Percentiles rank a stretch among this genome's conserved stretches.
phyloP scores from a whole-genome alignment of 1,140 invertebrate genomes.

The Pseudomyrmex flavicornis region DNA sequence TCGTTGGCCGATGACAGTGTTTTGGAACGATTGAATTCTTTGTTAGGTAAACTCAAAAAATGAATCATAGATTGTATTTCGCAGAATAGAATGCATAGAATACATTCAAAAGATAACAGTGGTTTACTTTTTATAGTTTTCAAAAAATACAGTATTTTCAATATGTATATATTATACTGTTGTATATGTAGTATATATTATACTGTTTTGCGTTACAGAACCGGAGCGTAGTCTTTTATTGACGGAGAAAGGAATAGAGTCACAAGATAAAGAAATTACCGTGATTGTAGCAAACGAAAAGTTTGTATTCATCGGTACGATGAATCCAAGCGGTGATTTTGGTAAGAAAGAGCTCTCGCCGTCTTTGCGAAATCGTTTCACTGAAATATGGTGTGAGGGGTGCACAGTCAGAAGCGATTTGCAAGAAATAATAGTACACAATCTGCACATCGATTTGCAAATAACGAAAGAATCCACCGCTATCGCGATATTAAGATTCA shows the following conservation, averaged over 20 bases:
- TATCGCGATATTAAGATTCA: slow-evolving; percentile 91
- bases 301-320: slow-evolving; percentile 98
- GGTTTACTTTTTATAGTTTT: too few relatives aligned
- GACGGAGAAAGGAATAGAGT: slow-evolving; percentile 92
- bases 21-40: slow-evolving; percentile 97
- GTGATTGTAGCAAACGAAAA: slow-evolving; percentile 90
- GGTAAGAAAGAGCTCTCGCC: slow-evolving; percentile 99
- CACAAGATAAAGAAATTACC: slow-evolving; percentile 82
- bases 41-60: slow-evolving; percentile 87
- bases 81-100: background rate
- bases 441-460: slow-evolving; percentile 86
- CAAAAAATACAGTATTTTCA: too few relatives aligned
- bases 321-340: slow-evolving; percentile 99
- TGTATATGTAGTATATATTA: too few relatives aligned
- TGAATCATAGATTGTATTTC: background rate
- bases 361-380: slow-evolving; percentile 98
- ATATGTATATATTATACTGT: slow-evolving; percentile 15
- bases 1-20: slow-evolving; percentile 99
- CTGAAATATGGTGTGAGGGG: slow-evolving; percentile 98
- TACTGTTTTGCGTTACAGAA: slow-evolving; percentile 86
- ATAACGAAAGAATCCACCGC: slow-evolving; percentile 87
- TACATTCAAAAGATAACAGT: too few relatives aligned
- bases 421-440: slow-evolving; percentile 91
- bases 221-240: slow-evolving; percentile 96
- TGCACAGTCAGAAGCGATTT: slow-evolving; percentile 90